Evolutionary conservation across 2,888 invertebrate genomes (phyloP), one percentile per base, ranked within the genome.

Genomic region (Platycheirus albimanus): DNA sequence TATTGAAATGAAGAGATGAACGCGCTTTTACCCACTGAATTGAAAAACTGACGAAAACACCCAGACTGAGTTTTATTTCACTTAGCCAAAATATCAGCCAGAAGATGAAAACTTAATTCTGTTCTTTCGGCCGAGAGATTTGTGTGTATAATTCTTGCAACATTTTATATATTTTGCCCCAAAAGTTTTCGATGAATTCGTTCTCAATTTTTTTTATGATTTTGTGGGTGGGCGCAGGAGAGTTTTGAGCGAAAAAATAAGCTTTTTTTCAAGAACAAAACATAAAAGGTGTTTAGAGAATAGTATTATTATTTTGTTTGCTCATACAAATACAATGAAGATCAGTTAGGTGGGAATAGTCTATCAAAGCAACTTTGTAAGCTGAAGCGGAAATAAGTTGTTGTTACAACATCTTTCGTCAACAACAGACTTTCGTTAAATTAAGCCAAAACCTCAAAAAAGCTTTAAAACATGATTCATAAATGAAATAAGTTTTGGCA

Each of bases 41-140:
- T 79, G 76, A 86, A 86, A 86, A 86, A 86, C 77, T 52, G 72
- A 84, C 54, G 47, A 86, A 86, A 84, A 85, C 85, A 78, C n/a
- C n/a, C 61, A 70, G 58, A 76, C 58, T 17, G 61, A 49, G 52
- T 74, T 67, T 36, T 33, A 58, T 36, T 33, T 71, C 11, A 47
- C 41, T 56, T n/a, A 28, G 47, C 58, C 56, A 20, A 8, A 76
- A 70, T 1, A 38, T 56, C 54, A 56, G 54, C 15, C 30, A 41
- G 11, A 76, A 70, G 1, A 38, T 28, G 19, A 67, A 80, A 49
- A 54, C 6, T 52, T 30, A 69, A 76, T 69, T 30, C 52, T 45
- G 58, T 69, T 84, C 71, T 63, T 69, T 66, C 24, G 69, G 56
- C 33, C 69, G 71, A 52, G 58, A 58, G 58, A 58, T 58, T 41